Conservation (phyloP, 2,797 vertebrate genomes). For the Tragopan temminckii region DNA sequence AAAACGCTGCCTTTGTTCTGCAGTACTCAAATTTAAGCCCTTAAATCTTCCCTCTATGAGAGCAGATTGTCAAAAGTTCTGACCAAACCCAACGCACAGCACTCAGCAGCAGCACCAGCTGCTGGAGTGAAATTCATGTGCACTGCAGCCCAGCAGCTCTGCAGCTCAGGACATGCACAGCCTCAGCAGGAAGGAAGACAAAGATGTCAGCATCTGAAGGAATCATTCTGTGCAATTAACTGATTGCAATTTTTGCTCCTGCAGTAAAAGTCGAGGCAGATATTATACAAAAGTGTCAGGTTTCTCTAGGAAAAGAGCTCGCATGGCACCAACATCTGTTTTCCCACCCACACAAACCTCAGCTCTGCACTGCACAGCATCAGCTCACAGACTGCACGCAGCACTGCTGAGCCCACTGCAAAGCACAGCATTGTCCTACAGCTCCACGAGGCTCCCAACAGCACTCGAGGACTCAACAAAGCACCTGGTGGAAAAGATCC, state of each 20-base stretch:
- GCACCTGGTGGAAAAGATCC: not conserved
- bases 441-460: too few relatives aligned
- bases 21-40: slow-evolving; percentile 58
- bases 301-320: not conserved
- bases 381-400: fast-evolving
- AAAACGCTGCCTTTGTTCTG: not conserved
- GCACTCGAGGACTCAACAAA: not conserved
- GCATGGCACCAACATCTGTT: fast-evolving
- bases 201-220: not conserved
- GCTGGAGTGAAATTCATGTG: fast-evolving
- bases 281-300: fast-evolving
- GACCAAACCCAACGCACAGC: not conserved
- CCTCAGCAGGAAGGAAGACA: slow-evolving; percentile 57
- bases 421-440: too few relatives aligned
- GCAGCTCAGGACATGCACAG: not conserved
- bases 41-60: slow-evolving; percentile 36
- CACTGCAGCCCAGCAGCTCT: not conserved
- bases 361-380: fast-evolving
- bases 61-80: slow-evolving; percentile 26
- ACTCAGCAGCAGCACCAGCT: not conserved
- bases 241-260: not conserved
- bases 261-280: not conserved
- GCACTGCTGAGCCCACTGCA: fast-evolving
- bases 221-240: not conserved
- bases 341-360: not conserved